Conservation (phyloP, 2,797 vertebrate genomes). For the Galaxias olidus region DNA sequence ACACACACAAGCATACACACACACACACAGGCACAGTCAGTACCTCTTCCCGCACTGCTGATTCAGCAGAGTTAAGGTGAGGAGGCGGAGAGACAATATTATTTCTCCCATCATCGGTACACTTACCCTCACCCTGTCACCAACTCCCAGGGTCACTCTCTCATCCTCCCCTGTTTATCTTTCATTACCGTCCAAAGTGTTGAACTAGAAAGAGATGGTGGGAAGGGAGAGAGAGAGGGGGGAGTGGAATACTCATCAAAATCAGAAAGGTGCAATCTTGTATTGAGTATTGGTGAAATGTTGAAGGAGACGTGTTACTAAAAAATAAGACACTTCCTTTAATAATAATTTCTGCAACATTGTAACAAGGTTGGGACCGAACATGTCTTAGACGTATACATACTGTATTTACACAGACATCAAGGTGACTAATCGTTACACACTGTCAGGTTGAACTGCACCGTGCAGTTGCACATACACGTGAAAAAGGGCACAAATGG, state of each 20-base stretch:
- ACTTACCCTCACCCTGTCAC: conserved; percentile 41
- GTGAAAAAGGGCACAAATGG: conserved; percentile 81
- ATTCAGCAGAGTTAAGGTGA: conserved; percentile 71
- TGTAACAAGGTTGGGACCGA: conserved; percentile 59
- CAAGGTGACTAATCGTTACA: conserved; percentile 62
- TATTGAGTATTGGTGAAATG: background rate
- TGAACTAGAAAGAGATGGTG: conserved; percentile 46
- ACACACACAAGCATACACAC: conserved; percentile 11
- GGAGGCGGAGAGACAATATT: conserved; percentile 76
- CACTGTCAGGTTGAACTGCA: conserved; percentile 66
- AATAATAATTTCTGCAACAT: conserved; percentile 79
- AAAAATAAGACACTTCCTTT: conserved; percentile 85
- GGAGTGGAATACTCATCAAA: no score
- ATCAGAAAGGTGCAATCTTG: no score
- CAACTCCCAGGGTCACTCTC: conserved; percentile 64
- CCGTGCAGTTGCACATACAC: conserved; percentile 66
- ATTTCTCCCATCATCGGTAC: conserved; percentile 74
- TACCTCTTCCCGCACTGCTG: conserved; percentile 55
- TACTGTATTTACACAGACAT: conserved; percentile 67
- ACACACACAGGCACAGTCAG: conserved; percentile 40
- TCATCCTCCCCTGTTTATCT: conserved; percentile 80
- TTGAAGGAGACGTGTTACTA: conserved; percentile 49
- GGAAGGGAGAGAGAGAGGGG: conserved; percentile 18
- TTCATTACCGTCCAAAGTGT: conserved; percentile 73
- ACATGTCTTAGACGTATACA: conserved; percentile 63